phyloP scores from a whole-genome alignment of 2,797 vertebrate species.

The Xiphophorus birchmanni region DNA sequence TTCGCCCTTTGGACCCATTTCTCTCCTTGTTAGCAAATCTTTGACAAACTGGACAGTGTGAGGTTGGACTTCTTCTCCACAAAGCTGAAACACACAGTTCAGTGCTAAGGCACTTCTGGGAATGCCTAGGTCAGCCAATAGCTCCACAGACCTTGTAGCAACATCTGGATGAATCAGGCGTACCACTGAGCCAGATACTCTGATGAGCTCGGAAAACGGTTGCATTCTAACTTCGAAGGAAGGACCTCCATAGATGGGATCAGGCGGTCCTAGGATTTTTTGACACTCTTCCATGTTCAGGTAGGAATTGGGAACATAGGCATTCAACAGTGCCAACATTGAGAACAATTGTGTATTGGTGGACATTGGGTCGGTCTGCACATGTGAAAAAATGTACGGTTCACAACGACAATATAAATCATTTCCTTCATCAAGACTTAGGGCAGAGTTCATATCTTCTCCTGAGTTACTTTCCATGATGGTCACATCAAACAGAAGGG shows the following conservation, averaged over 20 bases:
- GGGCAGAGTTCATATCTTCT: background rate
- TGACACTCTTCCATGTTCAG: conserved; percentile 38
- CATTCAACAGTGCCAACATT: conserved; percentile 36
- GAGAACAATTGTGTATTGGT: conserved; percentile 32
- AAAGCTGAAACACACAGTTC: accelerated
- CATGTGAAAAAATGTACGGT: accelerated
- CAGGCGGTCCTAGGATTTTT: conserved; percentile 54
- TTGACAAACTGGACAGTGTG: background rate
- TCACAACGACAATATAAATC: background rate
- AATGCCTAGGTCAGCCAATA: accelerated
- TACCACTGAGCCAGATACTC: accelerated
- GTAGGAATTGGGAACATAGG: conserved; percentile 28
- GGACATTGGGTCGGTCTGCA: accelerated
- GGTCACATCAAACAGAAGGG: background rate
- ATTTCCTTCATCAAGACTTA: background rate
- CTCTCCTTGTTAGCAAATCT: conserved; percentile 45
- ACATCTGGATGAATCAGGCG: accelerated
- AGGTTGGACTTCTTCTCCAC: background rate
- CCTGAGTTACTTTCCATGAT: background rate
- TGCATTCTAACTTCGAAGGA: conserved; percentile 41
- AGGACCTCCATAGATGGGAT: conserved; percentile 52
- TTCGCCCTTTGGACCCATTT: background rate
- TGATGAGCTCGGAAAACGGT: background rate
- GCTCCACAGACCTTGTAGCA: accelerated
- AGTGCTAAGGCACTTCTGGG: background rate